Conservation (phyloP, 2,113 vertebrate genomes). For the Mystacornis crossleyi region DNA sequence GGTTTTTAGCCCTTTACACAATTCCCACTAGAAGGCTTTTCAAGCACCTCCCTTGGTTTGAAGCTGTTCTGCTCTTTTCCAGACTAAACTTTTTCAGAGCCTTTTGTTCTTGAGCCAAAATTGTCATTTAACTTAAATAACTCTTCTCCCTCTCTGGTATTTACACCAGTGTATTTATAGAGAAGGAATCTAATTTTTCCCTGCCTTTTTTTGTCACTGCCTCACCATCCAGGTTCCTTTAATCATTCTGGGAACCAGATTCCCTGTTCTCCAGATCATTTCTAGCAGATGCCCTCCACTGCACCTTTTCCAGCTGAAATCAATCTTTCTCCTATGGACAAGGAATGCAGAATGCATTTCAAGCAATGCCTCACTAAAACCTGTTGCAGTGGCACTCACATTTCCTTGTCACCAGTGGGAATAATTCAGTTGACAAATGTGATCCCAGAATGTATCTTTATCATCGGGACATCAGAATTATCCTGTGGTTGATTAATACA, state of each 20-base stretch:
- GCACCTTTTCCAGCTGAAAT: neutral
- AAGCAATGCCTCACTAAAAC: neutral
- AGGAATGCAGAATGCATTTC: neutral
- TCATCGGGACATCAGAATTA: neutral
- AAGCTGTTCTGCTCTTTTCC: conserved; percentile 17
- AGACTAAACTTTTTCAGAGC: conserved; percentile 19
- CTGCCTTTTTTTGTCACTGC: neutral
- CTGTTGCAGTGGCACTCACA: neutral
- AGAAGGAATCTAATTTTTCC: neutral
- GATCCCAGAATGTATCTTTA: neutral
- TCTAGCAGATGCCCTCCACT: neutral
- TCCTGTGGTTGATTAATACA: neutral
- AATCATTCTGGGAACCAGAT: neutral
- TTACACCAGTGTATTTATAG: conserved; percentile 16
- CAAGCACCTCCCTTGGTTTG: neutral
- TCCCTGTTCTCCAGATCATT: neutral
- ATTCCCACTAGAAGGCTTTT: neutral
- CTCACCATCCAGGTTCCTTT: neutral
- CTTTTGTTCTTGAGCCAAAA: conserved; percentile 41
- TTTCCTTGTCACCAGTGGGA: neutral
- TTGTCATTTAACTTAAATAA: conserved; percentile 27
- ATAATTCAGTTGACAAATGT: neutral
- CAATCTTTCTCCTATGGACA: neutral
- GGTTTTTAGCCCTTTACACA: conserved; percentile 28
- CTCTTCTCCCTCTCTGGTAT: neutral